Evolutionary conservation across 2,113 vertebrate species (phyloP).

Genomic region (Oreochromis aureus): DNA sequence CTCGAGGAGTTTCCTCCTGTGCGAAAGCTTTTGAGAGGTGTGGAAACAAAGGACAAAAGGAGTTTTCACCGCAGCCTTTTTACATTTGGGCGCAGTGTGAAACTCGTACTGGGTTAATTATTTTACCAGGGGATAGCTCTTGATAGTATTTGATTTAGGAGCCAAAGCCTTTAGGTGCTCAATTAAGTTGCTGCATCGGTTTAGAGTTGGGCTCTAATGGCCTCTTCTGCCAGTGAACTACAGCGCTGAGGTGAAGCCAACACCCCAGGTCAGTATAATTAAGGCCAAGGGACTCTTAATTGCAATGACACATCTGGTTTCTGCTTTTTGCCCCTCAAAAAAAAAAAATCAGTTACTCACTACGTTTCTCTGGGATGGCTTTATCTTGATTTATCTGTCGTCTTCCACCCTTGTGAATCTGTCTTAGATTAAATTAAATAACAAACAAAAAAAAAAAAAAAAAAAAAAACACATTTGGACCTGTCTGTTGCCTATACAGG

Average conservation of each 20-base stretch:
- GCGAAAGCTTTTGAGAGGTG: neutral
- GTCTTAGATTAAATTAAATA: conserved; percentile 58
- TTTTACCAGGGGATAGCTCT: conserved; percentile 85
- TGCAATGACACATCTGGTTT: conserved; percentile 95
- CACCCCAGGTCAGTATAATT: conserved; percentile 93
- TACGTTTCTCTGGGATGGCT: conserved; percentile 77
- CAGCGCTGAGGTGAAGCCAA: conserved; percentile 77
- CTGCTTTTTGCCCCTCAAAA: conserved; percentile 74
- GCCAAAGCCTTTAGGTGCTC: conserved; percentile 93
- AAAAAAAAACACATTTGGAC: conserved; percentile 50
- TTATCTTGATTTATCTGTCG: conserved; percentile 61
- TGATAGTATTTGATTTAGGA: conserved; percentile 96
- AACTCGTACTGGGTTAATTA: conserved; percentile 81
- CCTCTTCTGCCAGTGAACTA: conserved; percentile 88
- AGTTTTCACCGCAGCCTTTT: conserved; percentile 2
- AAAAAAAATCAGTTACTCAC: conserved; percentile 70
- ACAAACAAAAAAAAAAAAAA: conserved; percentile 40
- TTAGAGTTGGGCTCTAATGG: conserved; percentile 95
- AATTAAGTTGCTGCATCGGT: conserved; percentile 96
- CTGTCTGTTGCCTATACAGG: conserved; percentile 59
- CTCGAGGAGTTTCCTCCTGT: conserved; percentile 9
- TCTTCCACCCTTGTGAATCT: neutral
- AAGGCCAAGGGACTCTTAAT: conserved; percentile 97
- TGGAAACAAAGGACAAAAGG: conserved; percentile 7
- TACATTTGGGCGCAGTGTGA: conserved; percentile 20